Conservation (phyloP, 2,888 invertebrate genomes). For the Epirrita christyi region DNA sequence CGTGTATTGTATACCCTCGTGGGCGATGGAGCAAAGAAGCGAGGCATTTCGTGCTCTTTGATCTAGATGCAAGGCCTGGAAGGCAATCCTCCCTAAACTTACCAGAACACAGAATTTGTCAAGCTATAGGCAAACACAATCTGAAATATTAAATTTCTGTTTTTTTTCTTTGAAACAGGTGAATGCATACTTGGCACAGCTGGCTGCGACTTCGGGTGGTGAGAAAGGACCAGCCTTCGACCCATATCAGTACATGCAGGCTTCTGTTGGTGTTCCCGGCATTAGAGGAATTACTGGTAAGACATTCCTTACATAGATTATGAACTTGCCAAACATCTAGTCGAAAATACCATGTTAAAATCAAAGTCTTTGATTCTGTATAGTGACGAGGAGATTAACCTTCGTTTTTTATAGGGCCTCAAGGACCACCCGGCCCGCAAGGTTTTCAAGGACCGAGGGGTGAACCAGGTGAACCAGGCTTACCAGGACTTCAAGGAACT, state of each 20-base stretch:
- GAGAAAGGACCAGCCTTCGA: conserved; percentile 91
- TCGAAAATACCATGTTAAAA: not conserved
- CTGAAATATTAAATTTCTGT: too few relatives aligned
- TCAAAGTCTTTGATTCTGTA: too few relatives aligned
- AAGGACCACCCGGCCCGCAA: conserved; percentile 86
- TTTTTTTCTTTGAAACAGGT: conserved; percentile 69
- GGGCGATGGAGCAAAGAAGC: too few relatives aligned
- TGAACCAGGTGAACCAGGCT: conserved; percentile 90
- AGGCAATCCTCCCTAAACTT: too few relatives aligned
- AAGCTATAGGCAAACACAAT: too few relatives aligned
- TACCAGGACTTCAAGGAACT: conserved; percentile 87
- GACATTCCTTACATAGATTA: too few relatives aligned
- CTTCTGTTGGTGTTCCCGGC: conserved; percentile 92
- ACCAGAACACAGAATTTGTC: too few relatives aligned
- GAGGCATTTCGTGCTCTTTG: too few relatives aligned
- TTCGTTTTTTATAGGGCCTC: conserved; percentile 60
- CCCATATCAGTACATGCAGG: conserved; percentile 91
- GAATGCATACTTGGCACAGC: conserved; percentile 89
- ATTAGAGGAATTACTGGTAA: conserved; percentile 91
- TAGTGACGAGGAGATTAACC: too few relatives aligned
- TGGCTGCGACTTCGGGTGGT: conserved; percentile 88
- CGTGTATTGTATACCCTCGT: too few relatives aligned
- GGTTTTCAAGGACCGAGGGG: conserved; percentile 94
- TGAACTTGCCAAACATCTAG: not conserved
- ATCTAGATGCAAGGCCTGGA: too few relatives aligned